These are phyloP conservation scores for Morone chrysops DNA, from an alignment of 2,113 vertebrate species.

Conservation along the genomic window DNA sequence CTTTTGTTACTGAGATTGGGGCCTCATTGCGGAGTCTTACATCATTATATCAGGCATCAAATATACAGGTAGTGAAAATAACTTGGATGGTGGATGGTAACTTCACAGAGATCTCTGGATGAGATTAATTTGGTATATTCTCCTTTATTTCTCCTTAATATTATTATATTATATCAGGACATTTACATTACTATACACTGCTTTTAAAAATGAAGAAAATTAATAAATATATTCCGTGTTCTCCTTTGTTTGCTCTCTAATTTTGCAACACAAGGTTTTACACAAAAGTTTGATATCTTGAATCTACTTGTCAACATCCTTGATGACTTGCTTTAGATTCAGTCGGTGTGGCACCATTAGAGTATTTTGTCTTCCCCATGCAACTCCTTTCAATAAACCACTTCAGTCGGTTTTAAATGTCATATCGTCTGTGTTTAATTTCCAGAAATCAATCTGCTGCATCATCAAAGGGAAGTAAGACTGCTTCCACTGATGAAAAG, in stretches of 20 bases:
- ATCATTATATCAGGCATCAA: slow-evolving; percentile 26
- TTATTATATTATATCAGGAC: background rate
- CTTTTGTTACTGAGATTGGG: slow-evolving; percentile 30
- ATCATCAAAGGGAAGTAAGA: slow-evolving; percentile 15
- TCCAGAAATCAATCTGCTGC: slow-evolving; percentile 34
- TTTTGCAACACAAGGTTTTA: background rate
- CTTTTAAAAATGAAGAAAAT: background rate
- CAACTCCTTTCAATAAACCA: background rate
- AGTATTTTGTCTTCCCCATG: background rate
- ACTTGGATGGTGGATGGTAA: slow-evolving; percentile 27
- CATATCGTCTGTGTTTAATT: slow-evolving; percentile 26
- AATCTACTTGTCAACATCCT: background rate
- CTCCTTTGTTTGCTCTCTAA: background rate
- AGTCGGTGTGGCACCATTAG: background rate
- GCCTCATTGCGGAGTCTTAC: slow-evolving; percentile 40
- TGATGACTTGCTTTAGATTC: background rate
- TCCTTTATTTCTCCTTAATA: too few species aligned
- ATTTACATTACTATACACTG: background rate
- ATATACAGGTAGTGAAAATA: slow-evolving; percentile 1
- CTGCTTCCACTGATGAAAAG: slow-evolving; percentile 19
- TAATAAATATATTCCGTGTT: background rate
- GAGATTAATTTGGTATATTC: background rate
- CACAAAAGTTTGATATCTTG: background rate
- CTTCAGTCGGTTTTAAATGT: background rate
- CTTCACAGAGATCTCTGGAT: background rate